phyloP scores from a whole-genome alignment of 30 jellyfish, hydroid and myxozoan species.

The Aurelia sp. region DNA sequence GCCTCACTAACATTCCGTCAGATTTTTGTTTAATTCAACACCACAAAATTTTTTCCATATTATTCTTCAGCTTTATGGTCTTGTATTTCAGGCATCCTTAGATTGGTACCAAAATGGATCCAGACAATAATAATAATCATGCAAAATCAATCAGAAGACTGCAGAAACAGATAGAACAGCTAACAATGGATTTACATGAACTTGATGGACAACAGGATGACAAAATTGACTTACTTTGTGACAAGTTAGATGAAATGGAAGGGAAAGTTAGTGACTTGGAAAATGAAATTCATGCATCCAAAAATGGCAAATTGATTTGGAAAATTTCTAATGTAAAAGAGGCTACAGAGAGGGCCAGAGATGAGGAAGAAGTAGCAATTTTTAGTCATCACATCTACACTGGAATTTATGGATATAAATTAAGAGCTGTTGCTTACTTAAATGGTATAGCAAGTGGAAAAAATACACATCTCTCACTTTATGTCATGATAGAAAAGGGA shows the following conservation, averaged over 20 bases:
- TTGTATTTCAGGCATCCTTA: neutral
- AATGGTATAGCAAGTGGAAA: slow-evolving; percentile 82
- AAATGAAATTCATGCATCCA: slow-evolving; percentile 54
- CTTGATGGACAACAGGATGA: slow-evolving; percentile 69
- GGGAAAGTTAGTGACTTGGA: slow-evolving; percentile 37
- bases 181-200: slow-evolving; percentile 63
- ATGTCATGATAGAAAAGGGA: slow-evolving; percentile 60
- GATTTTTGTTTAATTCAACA: too few relatives aligned
- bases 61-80: neutral
- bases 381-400: slow-evolving; percentile 76
- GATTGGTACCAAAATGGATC: slow-evolving; percentile 19
- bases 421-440: slow-evolving; percentile 70
- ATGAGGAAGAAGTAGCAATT: slow-evolving; percentile 49
- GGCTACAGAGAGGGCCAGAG: slow-evolving; percentile 35
- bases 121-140: slow-evolving; percentile 29
- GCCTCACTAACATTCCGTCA: too few relatives aligned
- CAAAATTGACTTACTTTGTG: slow-evolving; percentile 65
- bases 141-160: slow-evolving; percentile 36
- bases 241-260: slow-evolving; percentile 68
- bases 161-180: slow-evolving; percentile 50
- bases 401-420: slow-evolving; percentile 79
- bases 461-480: slow-evolving; percentile 70
- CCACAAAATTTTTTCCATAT: too few relatives aligned
- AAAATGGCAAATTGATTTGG: slow-evolving; percentile 85
- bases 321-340: slow-evolving; percentile 35